These are phyloP conservation scores for Gibbula magus DNA, from an alignment of 2,888 invertebrate genomes.

Conservation along the genomic window DNA sequence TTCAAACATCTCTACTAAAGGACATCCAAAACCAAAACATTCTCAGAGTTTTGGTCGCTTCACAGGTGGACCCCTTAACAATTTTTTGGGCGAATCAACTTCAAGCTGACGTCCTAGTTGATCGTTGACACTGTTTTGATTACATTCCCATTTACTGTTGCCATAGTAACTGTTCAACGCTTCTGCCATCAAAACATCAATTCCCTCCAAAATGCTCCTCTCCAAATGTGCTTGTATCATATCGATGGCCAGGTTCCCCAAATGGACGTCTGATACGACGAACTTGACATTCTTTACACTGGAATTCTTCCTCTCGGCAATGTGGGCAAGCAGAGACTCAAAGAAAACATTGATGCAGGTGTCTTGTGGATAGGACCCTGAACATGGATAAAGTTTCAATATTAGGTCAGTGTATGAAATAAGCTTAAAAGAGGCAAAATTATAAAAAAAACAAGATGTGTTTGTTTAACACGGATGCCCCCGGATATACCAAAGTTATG, in stretches of 20 bases:
- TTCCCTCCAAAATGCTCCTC: conserved; percentile 5
- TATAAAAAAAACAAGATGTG: too few relatives aligned
- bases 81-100: background rate
- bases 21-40: too few relatives aligned
- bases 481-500: too few relatives aligned
- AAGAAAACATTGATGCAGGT: conserved; percentile 15
- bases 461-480: too few relatives aligned
- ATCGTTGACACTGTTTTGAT: conserved; percentile 11
- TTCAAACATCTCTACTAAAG: too few relatives aligned
- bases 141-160: background rate
- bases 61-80: conserved; percentile 10
- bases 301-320: background rate
- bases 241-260: background rate
- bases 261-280: background rate
- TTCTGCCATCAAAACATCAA: conserved; percentile 9
- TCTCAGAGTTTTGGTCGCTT: background rate
- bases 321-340: background rate
- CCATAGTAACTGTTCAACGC: conserved; percentile 16
- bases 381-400: background rate
- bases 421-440: background rate
- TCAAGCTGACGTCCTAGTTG: background rate
- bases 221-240: conserved; percentile 6
- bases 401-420: background rate
- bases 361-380: background rate
- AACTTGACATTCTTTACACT: background rate